phyloP scores from a whole-genome alignment of 1,140 invertebrate genomes.

The Pteromalus puparum region DNA sequence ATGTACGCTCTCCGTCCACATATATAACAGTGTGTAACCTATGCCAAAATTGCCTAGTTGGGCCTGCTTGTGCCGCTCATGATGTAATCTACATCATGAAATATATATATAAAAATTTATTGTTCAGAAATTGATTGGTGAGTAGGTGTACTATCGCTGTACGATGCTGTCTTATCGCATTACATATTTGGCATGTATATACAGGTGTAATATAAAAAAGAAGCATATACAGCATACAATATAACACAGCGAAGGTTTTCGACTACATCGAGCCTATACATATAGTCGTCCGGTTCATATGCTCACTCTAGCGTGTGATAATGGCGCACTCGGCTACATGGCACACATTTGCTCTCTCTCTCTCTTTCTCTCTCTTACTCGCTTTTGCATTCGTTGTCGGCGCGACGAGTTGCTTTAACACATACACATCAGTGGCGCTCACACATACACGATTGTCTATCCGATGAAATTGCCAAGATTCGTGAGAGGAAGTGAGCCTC shows the following conservation, averaged over 20 bases:
- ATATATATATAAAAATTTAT: too few species aligned
- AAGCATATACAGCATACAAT: background rate
- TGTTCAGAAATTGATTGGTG: too few species aligned
- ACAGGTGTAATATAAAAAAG: background rate
- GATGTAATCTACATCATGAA: too few species aligned
- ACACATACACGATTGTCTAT: background rate
- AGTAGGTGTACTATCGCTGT: too few species aligned
- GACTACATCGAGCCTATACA: slow-evolving; percentile 21
- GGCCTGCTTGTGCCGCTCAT: too few species aligned
- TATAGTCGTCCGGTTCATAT: slow-evolving; percentile 43
- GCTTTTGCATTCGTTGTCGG: background rate
- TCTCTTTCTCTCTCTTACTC: background rate
- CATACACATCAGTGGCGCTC: background rate
- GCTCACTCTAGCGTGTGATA: slow-evolving; percentile 55
- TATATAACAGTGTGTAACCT: too few species aligned
- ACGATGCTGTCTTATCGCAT: background rate
- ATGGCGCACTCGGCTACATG: slow-evolving; percentile 37
- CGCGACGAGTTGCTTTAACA: background rate
- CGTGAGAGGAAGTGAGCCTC: background rate
- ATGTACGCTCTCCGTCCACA: too few species aligned
- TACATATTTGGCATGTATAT: background rate
- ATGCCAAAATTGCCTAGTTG: too few species aligned
- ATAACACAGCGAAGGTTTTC: slow-evolving; percentile 16
- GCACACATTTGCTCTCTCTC: slow-evolving; percentile 17
- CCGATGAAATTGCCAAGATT: slow-evolving; percentile 12